Evolutionary conservation across 2,113 vertebrate genomes (phyloP).

Genomic region (Aramus guarauna): DNA sequence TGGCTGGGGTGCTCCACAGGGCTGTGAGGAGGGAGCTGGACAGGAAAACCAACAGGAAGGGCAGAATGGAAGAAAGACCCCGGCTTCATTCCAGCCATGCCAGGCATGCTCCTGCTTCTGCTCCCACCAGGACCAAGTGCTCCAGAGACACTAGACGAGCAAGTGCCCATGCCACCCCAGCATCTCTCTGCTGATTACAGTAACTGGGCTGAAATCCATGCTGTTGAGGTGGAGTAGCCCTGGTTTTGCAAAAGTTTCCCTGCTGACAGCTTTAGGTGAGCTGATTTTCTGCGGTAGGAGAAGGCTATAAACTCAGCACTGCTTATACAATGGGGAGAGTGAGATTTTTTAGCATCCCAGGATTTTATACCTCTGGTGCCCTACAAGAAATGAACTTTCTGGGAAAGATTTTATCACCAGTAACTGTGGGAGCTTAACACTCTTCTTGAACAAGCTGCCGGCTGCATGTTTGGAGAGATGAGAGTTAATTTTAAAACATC

Average conservation of each 20-base stretch:
- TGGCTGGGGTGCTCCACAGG: accelerated
- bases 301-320: neutral
- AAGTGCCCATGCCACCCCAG: accelerated
- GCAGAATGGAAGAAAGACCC: neutral
- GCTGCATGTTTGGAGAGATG: neutral
- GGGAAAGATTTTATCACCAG: neutral
- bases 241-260: neutral
- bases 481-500: slow-evolving; percentile 48
- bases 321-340: neutral
- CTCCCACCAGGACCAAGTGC: neutral
- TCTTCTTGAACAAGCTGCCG: neutral
- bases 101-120: accelerated
- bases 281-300: neutral
- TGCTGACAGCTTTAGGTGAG: neutral
- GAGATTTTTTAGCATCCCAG: neutral
- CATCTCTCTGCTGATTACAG: neutral
- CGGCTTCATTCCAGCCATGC: neutral
- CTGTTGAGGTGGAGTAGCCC: neutral
- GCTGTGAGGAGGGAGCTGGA: neutral
- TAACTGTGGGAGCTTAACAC: neutral
- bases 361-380: neutral
- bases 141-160: neutral
- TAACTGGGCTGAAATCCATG: accelerated
- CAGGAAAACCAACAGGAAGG: neutral
- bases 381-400: neutral